These are phyloP conservation scores for Myathropa florea DNA, from an alignment of 2,888 invertebrate species.

Conservation along the genomic window DNA sequence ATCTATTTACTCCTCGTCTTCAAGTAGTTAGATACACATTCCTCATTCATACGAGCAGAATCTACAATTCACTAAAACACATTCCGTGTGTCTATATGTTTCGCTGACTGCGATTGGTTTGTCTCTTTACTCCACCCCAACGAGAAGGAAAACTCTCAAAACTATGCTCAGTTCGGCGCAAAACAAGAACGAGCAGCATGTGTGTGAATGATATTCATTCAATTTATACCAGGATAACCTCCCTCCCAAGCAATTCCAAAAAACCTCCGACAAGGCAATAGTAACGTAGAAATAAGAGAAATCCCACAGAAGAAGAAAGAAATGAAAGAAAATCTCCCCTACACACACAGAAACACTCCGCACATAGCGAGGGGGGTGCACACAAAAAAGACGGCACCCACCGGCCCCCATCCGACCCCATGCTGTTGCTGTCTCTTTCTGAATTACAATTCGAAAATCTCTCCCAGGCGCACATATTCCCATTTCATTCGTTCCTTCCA, in stretches of 20 bases:
- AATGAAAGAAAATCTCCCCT: conserved; percentile 26
- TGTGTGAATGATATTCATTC: conserved; percentile 35
- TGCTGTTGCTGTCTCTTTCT: conserved; percentile 48
- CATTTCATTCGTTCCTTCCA: conserved; percentile 62
- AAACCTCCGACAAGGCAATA: conserved; percentile 43
- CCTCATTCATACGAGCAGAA: conserved; percentile 20
- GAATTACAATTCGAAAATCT: conserved; percentile 64
- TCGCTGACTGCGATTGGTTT: conserved; percentile 69
- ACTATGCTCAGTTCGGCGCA: not conserved
- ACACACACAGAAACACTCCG: conserved; percentile 9
- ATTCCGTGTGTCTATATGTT: conserved; percentile 46
- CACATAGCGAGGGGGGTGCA: not conserved
- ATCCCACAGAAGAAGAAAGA: conserved; percentile 37
- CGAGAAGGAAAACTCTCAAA: not conserved
- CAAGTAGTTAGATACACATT: not conserved
- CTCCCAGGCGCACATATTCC: conserved; percentile 56
- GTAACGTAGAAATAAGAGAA: conserved; percentile 63
- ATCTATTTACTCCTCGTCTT: not conserved
- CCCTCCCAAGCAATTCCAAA: conserved; percentile 4
- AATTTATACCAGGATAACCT: conserved; percentile 5
- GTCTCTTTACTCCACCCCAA: conserved; percentile 69
- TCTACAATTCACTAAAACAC: not conserved
- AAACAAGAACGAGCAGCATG: conserved; percentile 26
- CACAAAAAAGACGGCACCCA: not conserved
- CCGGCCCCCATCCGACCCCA: not conserved